Percentiles rank a stretch among this genome's conserved stretches.
These are phyloP conservation scores for Ctenomys sociabilis DNA, from an alignment of 2,113 vertebrate species.

Conservation along the genomic window DNA sequence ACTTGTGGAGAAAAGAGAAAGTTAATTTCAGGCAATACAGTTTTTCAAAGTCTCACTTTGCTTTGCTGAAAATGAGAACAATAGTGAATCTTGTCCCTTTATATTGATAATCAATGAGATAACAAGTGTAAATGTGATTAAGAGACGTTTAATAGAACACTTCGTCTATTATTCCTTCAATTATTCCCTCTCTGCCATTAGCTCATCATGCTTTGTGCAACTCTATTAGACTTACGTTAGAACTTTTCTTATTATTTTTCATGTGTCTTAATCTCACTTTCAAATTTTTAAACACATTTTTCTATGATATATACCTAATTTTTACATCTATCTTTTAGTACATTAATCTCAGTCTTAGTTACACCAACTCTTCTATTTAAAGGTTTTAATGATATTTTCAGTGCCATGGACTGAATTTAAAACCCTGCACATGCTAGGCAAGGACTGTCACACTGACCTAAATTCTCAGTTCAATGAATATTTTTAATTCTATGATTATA, in stretches of 20 bases:
- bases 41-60: slow-evolving; percentile 38
- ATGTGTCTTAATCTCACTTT: slow-evolving; percentile 19
- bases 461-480: not conserved
- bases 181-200: slow-evolving; percentile 14
- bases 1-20: not conserved
- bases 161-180: slow-evolving; percentile 20
- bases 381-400: not conserved
- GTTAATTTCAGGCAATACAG: not conserved
- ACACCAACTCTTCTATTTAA: slow-evolving; percentile 9
- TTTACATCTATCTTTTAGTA: not conserved
- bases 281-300: not conserved
- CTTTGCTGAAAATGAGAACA: slow-evolving; percentile 20
- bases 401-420: not conserved
- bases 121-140: slow-evolving; percentile 54
- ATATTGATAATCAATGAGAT: slow-evolving; percentile 22
- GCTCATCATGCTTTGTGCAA: not conserved
- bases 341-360: not conserved
- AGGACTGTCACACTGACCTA: not conserved
- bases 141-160: not conserved
- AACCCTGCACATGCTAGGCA: not conserved
- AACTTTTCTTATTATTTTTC: not conserved
- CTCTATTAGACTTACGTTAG: not conserved
- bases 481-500: not conserved
- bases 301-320: not conserved
- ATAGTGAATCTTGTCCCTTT: not conserved